Base-by-base conservation (phyloP, 2,797 vertebrate genomes). In the Acanthurus leucopareius region DNA sequence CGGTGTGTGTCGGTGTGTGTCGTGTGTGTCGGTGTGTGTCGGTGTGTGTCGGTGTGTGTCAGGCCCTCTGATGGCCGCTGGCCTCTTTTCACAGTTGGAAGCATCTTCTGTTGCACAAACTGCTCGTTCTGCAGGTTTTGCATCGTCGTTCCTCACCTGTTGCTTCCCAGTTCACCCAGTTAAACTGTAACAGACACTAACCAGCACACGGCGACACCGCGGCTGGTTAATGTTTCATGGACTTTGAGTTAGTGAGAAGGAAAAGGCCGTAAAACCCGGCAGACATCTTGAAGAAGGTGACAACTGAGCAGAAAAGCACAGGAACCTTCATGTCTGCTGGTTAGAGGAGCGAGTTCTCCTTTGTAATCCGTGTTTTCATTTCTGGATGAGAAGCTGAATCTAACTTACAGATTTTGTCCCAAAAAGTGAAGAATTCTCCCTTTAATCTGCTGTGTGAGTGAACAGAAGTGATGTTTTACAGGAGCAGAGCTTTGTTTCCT, bases 171-270 rank as follows among this genome's bases (percentile, higher is more conserved):
- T 74, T 38, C 13, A 1, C 52, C 73, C 77, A 63, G 83, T 87
- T 73, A 68, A 59, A n/a, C 28, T 59, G 69, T 71, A 69, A 76
- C 60, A 19, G 4, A 51, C 58, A 38, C 69, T 49, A n/a, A 84
- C 78, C 53, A 47, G 59, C 59, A 44, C n/a, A 15, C 73, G 11
- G 19, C 0, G 3, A n/a, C 63, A 3, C 51, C 13, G 13, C 40
- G 16, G 54, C 83, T 7, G 80, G 73, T 64, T 84, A 69, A 79
- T 63, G 83, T 77, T 81, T 79, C 60, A 59, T 14, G 45, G 51
- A 17, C 9, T 42, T 7, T 38, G 5, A 49, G 76, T 68, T 20
- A 13, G 13, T 35, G 7, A 60, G 22, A 28, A 40, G 40, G 10
- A 17, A 17, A 51, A 8, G 20, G 10, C 0, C 16, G 16, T 17